Evolutionary conservation across 2,113 vertebrate species (phyloP).

Genomic region (Rhinogobius similis): DNA sequence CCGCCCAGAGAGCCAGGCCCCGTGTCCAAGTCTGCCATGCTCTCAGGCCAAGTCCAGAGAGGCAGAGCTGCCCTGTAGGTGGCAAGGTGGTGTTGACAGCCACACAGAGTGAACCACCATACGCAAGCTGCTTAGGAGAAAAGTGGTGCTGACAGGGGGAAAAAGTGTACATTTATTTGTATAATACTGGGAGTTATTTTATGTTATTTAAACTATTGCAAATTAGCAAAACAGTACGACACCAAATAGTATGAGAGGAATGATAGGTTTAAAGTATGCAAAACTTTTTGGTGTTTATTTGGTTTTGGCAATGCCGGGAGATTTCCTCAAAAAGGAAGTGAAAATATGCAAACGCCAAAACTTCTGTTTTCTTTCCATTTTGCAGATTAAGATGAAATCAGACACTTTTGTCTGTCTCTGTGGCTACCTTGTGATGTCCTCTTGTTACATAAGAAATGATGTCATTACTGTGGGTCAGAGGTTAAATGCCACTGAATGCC

Average conservation of each 20-base stretch:
- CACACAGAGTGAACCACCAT: slow-evolving; percentile 50
- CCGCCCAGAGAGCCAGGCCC: slow-evolving; percentile 73
- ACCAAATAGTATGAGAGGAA: slow-evolving; percentile 53
- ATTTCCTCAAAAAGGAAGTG: slow-evolving; percentile 80
- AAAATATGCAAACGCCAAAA: slow-evolving; percentile 77
- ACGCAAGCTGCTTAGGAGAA: slow-evolving; percentile 16
- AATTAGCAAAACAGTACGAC: slow-evolving; percentile 5
- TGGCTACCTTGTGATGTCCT: slow-evolving; percentile 72
- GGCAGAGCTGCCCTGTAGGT: slow-evolving; percentile 54
- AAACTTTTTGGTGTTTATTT: slow-evolving; percentile 71
- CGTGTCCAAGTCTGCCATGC: slow-evolving; percentile 60
- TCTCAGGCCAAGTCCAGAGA: slow-evolving; percentile 36
- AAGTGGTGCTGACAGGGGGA: slow-evolving; percentile 1
- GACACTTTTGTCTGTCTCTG: slow-evolving; percentile 48
- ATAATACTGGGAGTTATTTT: not conserved
- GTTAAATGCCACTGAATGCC: slow-evolving; percentile 37
- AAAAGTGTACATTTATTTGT: slow-evolving; percentile 10
- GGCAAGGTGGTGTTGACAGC: slow-evolving; percentile 67
- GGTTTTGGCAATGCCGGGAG: slow-evolving; percentile 52
- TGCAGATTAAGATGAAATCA: slow-evolving; percentile 50
- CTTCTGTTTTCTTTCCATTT: slow-evolving; percentile 58
- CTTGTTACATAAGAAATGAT: slow-evolving; percentile 52
- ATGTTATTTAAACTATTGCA: slow-evolving; percentile 7
- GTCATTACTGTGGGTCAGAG: slow-evolving; percentile 46
- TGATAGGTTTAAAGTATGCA: slow-evolving; percentile 55